phyloP scores from a whole-genome alignment of 2,797 vertebrate genomes.

The Lacerta bilineata region DNA sequence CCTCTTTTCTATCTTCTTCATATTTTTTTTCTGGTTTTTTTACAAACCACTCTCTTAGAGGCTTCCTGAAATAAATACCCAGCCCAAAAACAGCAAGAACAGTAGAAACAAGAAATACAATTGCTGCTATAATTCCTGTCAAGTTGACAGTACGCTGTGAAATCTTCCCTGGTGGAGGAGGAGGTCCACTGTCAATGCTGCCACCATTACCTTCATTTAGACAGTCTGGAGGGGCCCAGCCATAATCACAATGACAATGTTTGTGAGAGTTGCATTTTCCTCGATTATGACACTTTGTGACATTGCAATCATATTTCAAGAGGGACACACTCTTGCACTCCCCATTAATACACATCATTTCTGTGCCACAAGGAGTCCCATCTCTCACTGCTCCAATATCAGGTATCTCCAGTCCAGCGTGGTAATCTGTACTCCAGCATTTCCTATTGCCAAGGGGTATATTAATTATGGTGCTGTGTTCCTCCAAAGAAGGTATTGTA shows the following conservation, averaged over 20 bases:
- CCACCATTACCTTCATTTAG: constrained; percentile 70
- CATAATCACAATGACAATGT: constrained; percentile 77
- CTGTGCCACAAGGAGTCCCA: constrained; percentile 65
- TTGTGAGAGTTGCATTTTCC: constrained; percentile 78
- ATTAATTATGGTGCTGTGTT: constrained; percentile 64
- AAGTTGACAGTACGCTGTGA: no score
- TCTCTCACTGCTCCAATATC: constrained; percentile 74
- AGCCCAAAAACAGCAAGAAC: neutral
- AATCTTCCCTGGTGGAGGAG: constrained; percentile 14
- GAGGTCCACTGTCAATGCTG: constrained; percentile 78
- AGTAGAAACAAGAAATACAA: neutral
- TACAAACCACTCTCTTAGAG: neutral
- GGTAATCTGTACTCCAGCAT: constrained; percentile 77
- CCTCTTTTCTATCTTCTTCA: neutral
- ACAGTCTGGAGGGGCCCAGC: constrained; percentile 77
- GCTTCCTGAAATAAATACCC: neutral
- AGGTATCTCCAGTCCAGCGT: constrained; percentile 34
- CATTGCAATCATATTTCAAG: constrained; percentile 59
- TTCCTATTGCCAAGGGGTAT: constrained; percentile 18
- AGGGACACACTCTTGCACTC: constrained; percentile 54
- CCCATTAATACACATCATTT: constrained; percentile 59
- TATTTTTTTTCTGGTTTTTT: no score
- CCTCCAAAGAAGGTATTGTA: constrained; percentile 55
- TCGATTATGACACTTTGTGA: constrained; percentile 59
- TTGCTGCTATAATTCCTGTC: neutral